Conservation (phyloP, 2,797 vertebrate species). For the Anableps anableps region DNA sequence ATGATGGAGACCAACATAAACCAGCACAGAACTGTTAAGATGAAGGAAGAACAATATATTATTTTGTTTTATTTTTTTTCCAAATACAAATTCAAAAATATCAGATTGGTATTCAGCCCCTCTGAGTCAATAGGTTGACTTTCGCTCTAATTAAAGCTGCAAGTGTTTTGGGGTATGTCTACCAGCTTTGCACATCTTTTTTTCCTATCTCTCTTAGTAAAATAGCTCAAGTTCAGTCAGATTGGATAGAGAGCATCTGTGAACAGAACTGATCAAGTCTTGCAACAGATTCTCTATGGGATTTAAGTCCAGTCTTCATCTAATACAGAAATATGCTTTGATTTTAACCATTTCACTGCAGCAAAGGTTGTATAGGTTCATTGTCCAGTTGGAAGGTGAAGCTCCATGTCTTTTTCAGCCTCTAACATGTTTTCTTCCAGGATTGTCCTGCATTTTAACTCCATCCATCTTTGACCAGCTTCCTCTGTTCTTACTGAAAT, state of each 20-base stretch:
- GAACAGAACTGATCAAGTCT: not conserved
- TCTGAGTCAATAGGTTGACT: not conserved
- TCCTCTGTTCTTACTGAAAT: not conserved
- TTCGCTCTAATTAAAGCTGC: not conserved
- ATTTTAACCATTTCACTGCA: not conserved
- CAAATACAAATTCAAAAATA: not conserved
- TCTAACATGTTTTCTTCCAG: not conserved
- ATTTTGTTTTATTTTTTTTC: not conserved
- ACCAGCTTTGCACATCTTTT: not conserved
- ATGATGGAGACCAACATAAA: conserved; percentile 16
- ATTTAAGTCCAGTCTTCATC: not conserved
- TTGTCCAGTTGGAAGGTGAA: not conserved
- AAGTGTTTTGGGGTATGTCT: not conserved
- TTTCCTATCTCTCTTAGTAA: not conserved
- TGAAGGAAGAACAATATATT: too few species aligned
- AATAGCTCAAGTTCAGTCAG: not conserved
- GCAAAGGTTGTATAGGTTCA: not conserved
- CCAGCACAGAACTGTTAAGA: not conserved
- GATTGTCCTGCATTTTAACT: not conserved
- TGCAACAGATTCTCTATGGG: too few species aligned
- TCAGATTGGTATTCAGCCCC: not conserved
- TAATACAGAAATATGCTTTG: not conserved
- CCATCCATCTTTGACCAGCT: not conserved
- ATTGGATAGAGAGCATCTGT: not conserved
- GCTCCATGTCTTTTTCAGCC: not conserved